These are phyloP conservation scores for Callospermophilus lateralis DNA, from an alignment of 2,113 vertebrate genomes.

Conservation along the genomic window DNA sequence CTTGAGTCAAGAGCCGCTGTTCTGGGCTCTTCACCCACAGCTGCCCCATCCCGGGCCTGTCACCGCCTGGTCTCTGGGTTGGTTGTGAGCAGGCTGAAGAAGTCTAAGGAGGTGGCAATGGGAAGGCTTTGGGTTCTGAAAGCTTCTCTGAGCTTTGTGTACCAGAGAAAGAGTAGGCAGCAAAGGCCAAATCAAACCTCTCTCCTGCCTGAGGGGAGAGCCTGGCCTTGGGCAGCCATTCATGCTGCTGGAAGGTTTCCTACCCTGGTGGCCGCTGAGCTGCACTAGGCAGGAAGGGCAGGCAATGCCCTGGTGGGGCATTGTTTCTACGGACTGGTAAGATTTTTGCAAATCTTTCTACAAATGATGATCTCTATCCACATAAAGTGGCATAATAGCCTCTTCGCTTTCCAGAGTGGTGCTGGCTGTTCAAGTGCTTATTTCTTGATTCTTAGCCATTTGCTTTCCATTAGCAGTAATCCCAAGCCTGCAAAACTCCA, in stretches of 20 bases:
- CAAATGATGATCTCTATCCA: constrained; percentile 44
- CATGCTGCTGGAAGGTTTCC: neutral
- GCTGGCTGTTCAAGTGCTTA: constrained; percentile 55
- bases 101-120: accelerated
- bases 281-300: neutral
- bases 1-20: constrained; percentile 50
- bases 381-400: constrained; percentile 53
- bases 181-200: neutral
- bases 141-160: neutral
- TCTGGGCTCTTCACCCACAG: neutral
- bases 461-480: constrained; percentile 76
- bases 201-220: too few relatives aligned
- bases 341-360: constrained; percentile 5
- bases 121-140: neutral
- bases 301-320: neutral
- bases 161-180: neutral
- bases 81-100: neutral
- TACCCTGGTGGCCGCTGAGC: accelerated
- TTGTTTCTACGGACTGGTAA: neutral
- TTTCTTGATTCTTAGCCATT: constrained; percentile 75
- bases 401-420: constrained; percentile 11
- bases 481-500: constrained; percentile 65
- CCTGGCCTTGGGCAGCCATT: neutral
- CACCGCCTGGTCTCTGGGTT: neutral
- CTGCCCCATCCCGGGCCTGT: neutral